Conservation (phyloP, 2,113 vertebrate genomes). For the Stegastes partitus region DNA sequence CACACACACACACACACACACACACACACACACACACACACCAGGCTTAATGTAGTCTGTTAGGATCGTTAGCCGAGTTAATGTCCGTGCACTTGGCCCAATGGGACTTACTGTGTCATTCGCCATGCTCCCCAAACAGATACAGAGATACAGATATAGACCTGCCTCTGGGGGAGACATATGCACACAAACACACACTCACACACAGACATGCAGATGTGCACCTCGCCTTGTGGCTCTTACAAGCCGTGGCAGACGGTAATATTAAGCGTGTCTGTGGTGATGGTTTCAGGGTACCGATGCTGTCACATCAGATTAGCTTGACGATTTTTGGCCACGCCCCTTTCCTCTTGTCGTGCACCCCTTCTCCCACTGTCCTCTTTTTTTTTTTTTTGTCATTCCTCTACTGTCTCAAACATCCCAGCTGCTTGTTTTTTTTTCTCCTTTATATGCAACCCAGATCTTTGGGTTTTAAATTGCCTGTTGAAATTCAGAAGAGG, state of each 20-base stretch:
- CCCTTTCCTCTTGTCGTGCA: conserved; percentile 16
- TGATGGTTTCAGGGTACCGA: conserved; percentile 59
- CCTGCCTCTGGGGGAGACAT: conserved; percentile 53
- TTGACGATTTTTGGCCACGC: conserved; percentile 48
- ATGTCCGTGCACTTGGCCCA: conserved; percentile 74
- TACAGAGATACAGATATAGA: conserved; percentile 65
- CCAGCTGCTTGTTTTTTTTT: neutral
- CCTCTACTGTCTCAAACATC: neutral
- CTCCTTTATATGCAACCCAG: neutral
- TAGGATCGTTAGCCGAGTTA: conserved; percentile 80
- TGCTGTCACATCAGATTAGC: conserved; percentile 78
- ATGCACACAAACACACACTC: conserved; percentile 10
- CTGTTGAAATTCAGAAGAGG: conserved; percentile 41
- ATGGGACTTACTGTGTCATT: conserved; percentile 71
- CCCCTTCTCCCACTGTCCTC: neutral
- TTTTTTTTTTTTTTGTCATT: conserved; percentile 11
- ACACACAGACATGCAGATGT: conserved; percentile 40
- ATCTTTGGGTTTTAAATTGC: conserved; percentile 33
- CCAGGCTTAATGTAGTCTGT: conserved; percentile 63
- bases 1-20: conserved; percentile 3
- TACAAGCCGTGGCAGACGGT: conserved; percentile 58
- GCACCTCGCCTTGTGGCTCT: conserved; percentile 43
- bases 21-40: conserved; percentile 11
- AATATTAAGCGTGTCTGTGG: conserved; percentile 66
- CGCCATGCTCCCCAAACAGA: conserved; percentile 66